These are phyloP conservation scores for Theocolax elegans DNA, from an alignment of 1,140 invertebrate species.

Conservation along the genomic window DNA sequence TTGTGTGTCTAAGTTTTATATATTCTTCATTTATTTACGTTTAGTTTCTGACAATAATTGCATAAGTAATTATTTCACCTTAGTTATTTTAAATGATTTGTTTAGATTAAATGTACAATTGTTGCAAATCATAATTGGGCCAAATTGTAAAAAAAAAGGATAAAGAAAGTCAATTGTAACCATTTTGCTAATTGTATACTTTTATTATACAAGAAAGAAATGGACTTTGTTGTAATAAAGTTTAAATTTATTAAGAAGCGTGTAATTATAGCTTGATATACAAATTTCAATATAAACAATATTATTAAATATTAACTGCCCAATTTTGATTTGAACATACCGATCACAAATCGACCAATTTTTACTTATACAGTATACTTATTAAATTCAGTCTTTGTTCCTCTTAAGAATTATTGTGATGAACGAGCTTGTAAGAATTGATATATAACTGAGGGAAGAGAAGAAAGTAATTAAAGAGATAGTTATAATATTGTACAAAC, in stretches of 20 bases:
- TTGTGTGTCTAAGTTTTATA: not conserved
- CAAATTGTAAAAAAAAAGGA: not conserved
- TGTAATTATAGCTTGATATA: too few species aligned
- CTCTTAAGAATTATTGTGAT: conserved; percentile 16
- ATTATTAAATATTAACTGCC: too few species aligned
- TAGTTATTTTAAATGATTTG: too few species aligned
- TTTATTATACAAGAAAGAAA: too few species aligned
- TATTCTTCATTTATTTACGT: conserved; percentile 5
- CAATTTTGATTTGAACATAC: not conserved
- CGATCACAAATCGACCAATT: not conserved
- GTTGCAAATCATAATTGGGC: not conserved
- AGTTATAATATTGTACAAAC: conserved; percentile 38
- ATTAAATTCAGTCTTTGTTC: conserved; percentile 12
- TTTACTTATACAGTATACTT: too few species aligned
- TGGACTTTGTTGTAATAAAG: too few species aligned
- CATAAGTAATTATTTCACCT: not conserved
- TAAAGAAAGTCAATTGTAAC: not conserved
- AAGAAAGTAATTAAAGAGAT: conserved; percentile 19
- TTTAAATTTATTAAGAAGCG: too few species aligned
- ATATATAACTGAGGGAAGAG: conserved; percentile 6
- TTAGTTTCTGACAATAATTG: not conserved
- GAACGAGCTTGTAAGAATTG: conserved; percentile 12
- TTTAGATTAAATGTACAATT: not conserved
- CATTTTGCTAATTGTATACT: too few species aligned
- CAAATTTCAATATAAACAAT: too few species aligned